Conservation (phyloP, 2,113 vertebrate species). For the Herpetotheres cachinnans region DNA sequence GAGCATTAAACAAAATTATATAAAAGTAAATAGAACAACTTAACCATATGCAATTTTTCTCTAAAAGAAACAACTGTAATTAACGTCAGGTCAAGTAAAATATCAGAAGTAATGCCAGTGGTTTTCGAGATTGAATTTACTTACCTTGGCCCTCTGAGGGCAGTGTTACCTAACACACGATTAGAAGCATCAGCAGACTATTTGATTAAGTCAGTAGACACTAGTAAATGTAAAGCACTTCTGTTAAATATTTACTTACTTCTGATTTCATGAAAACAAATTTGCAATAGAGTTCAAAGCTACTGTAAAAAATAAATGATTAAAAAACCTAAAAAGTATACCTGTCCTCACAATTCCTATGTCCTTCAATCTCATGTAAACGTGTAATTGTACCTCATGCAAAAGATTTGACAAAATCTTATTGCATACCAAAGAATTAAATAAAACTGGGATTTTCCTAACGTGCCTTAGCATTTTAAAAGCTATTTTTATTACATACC, state of each 20-base stretch:
- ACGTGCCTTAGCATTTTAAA: background rate
- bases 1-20: background rate
- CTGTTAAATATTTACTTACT: background rate
- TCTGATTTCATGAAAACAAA: background rate
- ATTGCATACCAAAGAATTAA: background rate
- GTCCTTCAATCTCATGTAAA: background rate
- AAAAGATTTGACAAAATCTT: background rate
- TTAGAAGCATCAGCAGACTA: slow-evolving; percentile 41
- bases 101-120: background rate
- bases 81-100: background rate
- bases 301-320: background rate
- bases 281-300: background rate
- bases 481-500: background rate
- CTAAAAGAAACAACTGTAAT: background rate
- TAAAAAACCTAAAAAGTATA: background rate
- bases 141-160: slow-evolving; percentile 81
- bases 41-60: background rate
- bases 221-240: background rate
- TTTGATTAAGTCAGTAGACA: slow-evolving; percentile 26
- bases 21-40: background rate
- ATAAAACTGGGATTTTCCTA: background rate
- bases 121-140: slow-evolving; percentile 73
- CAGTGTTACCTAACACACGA: slow-evolving; percentile 77
- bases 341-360: background rate
- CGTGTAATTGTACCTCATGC: background rate